phyloP scores from a whole-genome alignment of 2,113 vertebrate genomes.

The Polypterus bichir region DNA sequence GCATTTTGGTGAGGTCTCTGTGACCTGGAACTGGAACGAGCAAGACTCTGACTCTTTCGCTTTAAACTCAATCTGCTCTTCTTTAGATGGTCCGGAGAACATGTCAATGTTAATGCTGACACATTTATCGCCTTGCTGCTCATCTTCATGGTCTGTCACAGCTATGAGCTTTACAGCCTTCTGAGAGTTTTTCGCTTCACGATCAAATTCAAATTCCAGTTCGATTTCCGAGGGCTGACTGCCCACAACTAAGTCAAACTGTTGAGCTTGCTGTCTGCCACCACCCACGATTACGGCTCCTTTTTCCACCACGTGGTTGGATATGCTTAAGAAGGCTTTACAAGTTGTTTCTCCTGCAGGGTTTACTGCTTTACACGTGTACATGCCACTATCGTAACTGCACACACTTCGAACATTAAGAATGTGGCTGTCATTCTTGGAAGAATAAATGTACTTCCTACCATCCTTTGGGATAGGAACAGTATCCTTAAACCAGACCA shows the following conservation, averaged over 20 bases:
- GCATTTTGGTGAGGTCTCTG: conserved; percentile 71
- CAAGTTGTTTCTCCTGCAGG: conserved; percentile 75
- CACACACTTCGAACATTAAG: conserved; percentile 60
- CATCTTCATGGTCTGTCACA: conserved; percentile 47
- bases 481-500: conserved; percentile 81
- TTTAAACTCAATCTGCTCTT: conserved; percentile 66
- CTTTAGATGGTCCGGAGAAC: conserved; percentile 58
- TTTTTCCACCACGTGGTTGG: conserved; percentile 42
- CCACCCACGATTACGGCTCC: conserved; percentile 36
- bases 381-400: conserved; percentile 65
- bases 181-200: conserved; percentile 49
- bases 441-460: conserved; percentile 59
- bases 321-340: conserved; percentile 60
- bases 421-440: conserved; percentile 70
- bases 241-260: conserved; percentile 58
- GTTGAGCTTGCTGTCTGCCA: conserved; percentile 44
- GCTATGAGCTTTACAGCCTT: conserved; percentile 55
- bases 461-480: conserved; percentile 53
- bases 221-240: conserved; percentile 69
- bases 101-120: conserved; percentile 65
- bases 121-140: conserved; percentile 53
- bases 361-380: conserved; percentile 72
- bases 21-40: conserved; percentile 80
- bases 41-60: conserved; percentile 67
- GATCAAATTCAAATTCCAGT: conserved; percentile 69